Conservation (phyloP, 2,113 vertebrate genomes). For the Stegastes partitus region DNA sequence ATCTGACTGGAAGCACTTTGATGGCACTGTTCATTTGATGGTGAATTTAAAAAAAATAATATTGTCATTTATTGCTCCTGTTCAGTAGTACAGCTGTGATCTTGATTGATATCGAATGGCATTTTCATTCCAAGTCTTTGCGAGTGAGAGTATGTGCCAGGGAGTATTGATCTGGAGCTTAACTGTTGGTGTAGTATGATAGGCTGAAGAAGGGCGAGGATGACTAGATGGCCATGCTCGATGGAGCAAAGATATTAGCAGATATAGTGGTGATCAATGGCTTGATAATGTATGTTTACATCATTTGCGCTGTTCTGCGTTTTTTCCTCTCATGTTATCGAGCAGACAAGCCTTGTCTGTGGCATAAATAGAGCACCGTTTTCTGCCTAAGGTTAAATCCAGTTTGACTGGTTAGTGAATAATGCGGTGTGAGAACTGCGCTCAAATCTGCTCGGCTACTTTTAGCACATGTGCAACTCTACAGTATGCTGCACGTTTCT, state of each 20-base stretch:
- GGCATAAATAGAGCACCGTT: constrained; percentile 34
- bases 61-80: constrained; percentile 59
- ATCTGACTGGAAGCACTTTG: constrained; percentile 40
- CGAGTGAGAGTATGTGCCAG: constrained; percentile 71
- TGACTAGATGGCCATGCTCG: constrained; percentile 63
- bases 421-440: background rate
- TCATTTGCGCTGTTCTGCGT: constrained; percentile 37
- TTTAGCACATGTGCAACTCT: constrained; percentile 1
- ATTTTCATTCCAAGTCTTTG: constrained; percentile 74
- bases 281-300: constrained; percentile 52
- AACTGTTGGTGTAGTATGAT: constrained; percentile 62
- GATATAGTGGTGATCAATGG: constrained; percentile 55
- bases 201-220: constrained; percentile 52
- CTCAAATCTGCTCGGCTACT: constrained; percentile 6
- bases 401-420: constrained; percentile 21
- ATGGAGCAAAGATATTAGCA: constrained; percentile 67
- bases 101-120: constrained; percentile 72
- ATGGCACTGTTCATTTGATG: constrained; percentile 49
- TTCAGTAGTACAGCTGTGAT: constrained; percentile 61
- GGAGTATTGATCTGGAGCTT: constrained; percentile 74
- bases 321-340: background rate
- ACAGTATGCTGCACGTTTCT: constrained; percentile 22
- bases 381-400: constrained; percentile 19
- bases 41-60: constrained; percentile 59
- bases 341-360: background rate